These are phyloP conservation scores for Perizoma affinitatum DNA, from an alignment of 2,888 invertebrate species.

Conservation along the genomic window DNA sequence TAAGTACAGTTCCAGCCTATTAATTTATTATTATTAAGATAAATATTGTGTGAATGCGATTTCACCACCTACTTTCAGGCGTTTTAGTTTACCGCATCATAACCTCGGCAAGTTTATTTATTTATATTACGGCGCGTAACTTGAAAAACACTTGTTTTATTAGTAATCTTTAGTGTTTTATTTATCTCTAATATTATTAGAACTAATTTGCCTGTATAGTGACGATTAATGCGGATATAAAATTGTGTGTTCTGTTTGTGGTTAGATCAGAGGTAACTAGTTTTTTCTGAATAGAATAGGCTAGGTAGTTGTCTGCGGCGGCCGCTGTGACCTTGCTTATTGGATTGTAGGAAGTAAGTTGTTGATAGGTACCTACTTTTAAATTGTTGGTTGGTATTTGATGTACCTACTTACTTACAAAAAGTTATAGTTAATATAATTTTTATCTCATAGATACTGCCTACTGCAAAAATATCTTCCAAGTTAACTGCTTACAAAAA, in stretches of 20 bases:
- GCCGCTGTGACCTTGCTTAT: constrained; percentile 79
- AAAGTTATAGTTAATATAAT: constrained; percentile 62
- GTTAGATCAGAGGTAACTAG: constrained; percentile 64
- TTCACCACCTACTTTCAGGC: constrained; percentile 22
- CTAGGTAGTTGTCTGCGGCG: constrained; percentile 74
- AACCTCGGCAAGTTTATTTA: constrained; percentile 70
- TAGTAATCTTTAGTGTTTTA: constrained; percentile 1
- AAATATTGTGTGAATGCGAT: constrained; percentile 2
- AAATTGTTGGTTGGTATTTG: constrained; percentile 80
- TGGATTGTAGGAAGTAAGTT: constrained; percentile 84
- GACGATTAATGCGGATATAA: constrained; percentile 26
- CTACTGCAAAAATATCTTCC: no score
- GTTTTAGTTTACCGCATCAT: constrained; percentile 46
- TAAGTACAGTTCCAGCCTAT: constrained; percentile 75
- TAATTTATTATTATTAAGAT: background rate
- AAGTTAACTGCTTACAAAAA: no score
- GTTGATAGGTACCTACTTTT: constrained; percentile 77
- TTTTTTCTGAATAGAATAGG: constrained; percentile 75
- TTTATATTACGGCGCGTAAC: constrained; percentile 71
- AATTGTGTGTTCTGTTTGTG: constrained; percentile 41
- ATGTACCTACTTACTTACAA: constrained; percentile 70
- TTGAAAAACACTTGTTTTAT: constrained; percentile 56
- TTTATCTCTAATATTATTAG: constrained; percentile 2
- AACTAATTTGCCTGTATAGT: constrained; percentile 2
- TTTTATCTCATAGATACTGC: no score